phyloP scores from a whole-genome alignment of 1,140 invertebrate species.

The Drosophila ironensis region DNA sequence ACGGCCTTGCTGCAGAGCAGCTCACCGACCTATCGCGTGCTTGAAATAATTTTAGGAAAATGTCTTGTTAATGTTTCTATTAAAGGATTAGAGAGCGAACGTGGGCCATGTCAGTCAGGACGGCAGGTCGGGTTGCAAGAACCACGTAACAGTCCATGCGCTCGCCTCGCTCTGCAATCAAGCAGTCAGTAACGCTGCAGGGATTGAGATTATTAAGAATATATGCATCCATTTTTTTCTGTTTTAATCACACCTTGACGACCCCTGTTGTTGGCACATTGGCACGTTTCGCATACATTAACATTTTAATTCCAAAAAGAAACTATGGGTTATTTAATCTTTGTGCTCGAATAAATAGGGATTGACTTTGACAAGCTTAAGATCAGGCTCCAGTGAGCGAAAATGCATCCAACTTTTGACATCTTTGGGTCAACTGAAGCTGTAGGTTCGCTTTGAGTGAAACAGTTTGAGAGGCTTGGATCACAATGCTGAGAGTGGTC shows the following conservation, averaged over 20 bases:
- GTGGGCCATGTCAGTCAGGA: constrained; percentile 62
- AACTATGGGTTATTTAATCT: too few relatives aligned
- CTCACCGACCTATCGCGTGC: constrained; percentile 72
- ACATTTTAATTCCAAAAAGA: constrained; percentile 73
- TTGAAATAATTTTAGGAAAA: constrained; percentile 79
- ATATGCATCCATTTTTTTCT: constrained; percentile 33
- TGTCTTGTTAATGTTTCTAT: constrained; percentile 81
- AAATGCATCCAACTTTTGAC: too few relatives aligned
- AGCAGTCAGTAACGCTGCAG: constrained; percentile 3
- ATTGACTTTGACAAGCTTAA: too few relatives aligned
- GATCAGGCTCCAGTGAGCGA: background rate
- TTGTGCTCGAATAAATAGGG: too few relatives aligned
- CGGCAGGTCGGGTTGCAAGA: background rate
- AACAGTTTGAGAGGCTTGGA: too few relatives aligned
- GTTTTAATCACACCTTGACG: constrained; percentile 50
- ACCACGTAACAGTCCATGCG: constrained; percentile 18
- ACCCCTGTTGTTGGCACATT: constrained; percentile 75
- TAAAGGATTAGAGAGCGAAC: constrained; percentile 78
- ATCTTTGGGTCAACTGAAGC: too few relatives aligned
- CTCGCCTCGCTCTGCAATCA: constrained; percentile 21
- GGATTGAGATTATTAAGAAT: constrained; percentile 45
- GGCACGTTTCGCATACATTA: constrained; percentile 81
- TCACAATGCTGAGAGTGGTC: too few relatives aligned
- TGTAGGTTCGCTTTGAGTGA: too few relatives aligned
- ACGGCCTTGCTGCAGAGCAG: constrained; percentile 50